Conservation (phyloP, 2,113 vertebrate species). For the Merops nubicus region DNA sequence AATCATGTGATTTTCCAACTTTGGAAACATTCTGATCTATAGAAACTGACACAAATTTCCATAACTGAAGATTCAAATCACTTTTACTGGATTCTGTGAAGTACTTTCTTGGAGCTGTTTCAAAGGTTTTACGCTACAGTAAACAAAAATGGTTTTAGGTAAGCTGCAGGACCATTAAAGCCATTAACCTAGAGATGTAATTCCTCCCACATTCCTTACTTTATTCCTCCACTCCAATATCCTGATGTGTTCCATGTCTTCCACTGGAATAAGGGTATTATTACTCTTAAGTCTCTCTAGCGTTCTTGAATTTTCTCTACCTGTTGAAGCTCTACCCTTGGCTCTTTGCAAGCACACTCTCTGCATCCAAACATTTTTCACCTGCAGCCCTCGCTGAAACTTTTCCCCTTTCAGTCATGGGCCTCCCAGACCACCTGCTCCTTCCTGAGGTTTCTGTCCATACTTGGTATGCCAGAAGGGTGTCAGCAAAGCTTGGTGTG, state of each 20-base stretch:
- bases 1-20: background rate
- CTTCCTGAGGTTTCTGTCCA: background rate
- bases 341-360: background rate
- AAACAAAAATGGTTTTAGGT: background rate
- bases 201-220: background rate
- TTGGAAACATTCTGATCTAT: background rate
- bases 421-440: rapidly evolving
- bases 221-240: background rate
- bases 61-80: background rate
- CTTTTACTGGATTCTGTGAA: background rate
- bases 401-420: background rate
- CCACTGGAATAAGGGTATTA: background rate
- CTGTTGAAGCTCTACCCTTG: background rate
- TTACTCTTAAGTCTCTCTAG: background rate
- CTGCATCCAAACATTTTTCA: background rate
- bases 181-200: background rate
- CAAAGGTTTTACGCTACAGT: background rate
- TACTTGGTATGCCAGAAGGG: background rate
- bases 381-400: background rate
- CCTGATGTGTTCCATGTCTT: background rate
- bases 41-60: background rate
- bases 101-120: background rate
- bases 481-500: background rate
- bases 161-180: background rate
- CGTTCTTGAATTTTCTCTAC: background rate